A percentile compares a stretch with the other conserved stretches of the same genome.
phyloP scores from a whole-genome alignment of 2,888 invertebrate genomes.

The Steinernema scapterisci region DNA sequence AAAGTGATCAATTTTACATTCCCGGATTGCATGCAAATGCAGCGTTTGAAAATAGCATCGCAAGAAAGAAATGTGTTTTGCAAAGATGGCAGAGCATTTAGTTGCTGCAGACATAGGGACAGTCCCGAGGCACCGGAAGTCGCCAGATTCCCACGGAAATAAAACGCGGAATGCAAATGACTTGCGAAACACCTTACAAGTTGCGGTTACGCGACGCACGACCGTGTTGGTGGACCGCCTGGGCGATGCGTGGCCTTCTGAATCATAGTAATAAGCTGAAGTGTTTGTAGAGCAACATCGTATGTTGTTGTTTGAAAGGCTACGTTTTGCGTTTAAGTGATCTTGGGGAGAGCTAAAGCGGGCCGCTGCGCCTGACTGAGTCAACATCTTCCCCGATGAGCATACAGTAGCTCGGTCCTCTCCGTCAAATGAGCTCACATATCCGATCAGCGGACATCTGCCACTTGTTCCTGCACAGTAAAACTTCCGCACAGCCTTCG shows the following conservation, averaged over 20 bases:
- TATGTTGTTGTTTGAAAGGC: slow-evolving; percentile 17
- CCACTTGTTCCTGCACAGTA: neutral
- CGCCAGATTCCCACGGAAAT: neutral
- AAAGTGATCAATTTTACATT: no score
- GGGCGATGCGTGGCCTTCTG: neutral
- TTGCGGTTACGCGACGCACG: neutral
- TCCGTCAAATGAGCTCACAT: slow-evolving; percentile 9
- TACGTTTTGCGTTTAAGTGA: slow-evolving; percentile 16
- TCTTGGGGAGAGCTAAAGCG: slow-evolving; percentile 1
- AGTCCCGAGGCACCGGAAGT: slow-evolving; percentile 8
- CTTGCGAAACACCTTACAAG: no score
- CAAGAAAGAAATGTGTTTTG: neutral
- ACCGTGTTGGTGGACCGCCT: no score
- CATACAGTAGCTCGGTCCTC: neutral
- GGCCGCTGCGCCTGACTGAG: neutral
- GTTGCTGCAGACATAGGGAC: neutral
- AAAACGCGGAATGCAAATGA: neutral
- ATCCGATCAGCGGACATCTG: slow-evolving; percentile 6
- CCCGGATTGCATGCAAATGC: no score
- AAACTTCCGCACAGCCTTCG: neutral
- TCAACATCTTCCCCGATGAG: slow-evolving; percentile 1
- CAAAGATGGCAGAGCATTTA: neutral
- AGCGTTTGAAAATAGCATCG: no score
- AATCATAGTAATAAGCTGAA: slow-evolving; percentile 4
- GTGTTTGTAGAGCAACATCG: slow-evolving; percentile 22